Evolutionary conservation across 2,888 invertebrate species (phyloP).

Genomic region (Phaedon cochleariae): DNA sequence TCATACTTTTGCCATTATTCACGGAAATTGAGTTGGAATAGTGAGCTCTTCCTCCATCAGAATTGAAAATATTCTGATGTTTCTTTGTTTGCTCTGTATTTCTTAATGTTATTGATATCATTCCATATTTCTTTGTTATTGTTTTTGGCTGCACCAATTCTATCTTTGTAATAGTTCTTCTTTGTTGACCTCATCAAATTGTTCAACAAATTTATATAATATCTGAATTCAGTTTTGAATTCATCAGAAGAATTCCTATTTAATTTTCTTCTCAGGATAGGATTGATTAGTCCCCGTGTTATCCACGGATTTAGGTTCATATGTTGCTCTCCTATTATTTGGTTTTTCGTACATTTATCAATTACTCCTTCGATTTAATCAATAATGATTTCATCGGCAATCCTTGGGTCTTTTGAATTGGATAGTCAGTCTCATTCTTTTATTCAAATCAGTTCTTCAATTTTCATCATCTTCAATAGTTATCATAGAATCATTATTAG

Average conservation of each 20-base stretch:
- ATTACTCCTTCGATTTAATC: neutral
- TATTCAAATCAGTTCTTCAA: neutral
- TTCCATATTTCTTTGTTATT: constrained; percentile 7
- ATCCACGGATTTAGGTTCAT: constrained; percentile 4
- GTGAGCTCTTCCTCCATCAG: too few relatives aligned
- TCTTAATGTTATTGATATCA: neutral
- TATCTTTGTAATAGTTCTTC: constrained; percentile 3
- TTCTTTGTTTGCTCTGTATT: too few relatives aligned
- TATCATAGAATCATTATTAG: constrained; percentile 1
- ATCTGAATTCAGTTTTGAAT: neutral
- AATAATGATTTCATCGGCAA: neutral
- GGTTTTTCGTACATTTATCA: constrained; percentile 1
- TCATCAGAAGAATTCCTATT: constrained; percentile 2
- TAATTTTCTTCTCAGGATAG: neutral
- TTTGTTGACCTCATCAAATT: constrained; percentile 1
- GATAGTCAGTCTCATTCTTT: neutral
- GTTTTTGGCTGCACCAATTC: constrained; percentile 5
- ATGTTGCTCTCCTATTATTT: neutral
- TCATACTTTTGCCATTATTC: neutral
- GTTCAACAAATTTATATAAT: neutral
- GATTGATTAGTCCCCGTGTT: neutral
- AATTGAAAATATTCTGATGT: too few relatives aligned
- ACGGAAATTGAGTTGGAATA: neutral
- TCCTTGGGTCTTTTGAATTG: neutral
- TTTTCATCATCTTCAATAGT: constrained; percentile 6